Evolutionary conservation across 2,888 invertebrate species (phyloP).

Genomic region (Pyrocoelia pectoralis): DNA sequence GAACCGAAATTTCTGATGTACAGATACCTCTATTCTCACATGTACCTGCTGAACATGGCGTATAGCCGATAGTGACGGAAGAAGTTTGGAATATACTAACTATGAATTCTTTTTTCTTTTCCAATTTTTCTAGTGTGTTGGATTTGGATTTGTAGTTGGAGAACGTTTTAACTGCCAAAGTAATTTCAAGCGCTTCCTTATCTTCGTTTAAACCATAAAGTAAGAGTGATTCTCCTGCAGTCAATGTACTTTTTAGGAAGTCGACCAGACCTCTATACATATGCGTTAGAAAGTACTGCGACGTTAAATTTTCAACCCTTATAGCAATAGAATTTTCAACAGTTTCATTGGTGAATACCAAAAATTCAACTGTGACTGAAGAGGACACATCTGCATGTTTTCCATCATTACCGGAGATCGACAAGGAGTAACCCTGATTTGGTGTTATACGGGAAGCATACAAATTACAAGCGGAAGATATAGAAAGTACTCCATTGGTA

Average conservation of each 20-base stretch:
- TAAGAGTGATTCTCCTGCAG: constrained; percentile 69
- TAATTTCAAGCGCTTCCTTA: constrained; percentile 72
- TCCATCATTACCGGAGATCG: constrained; percentile 89
- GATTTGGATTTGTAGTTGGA: constrained; percentile 70
- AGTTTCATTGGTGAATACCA: constrained; percentile 80
- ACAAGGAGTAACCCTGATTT: constrained; percentile 77
- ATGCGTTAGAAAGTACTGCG: constrained; percentile 77
- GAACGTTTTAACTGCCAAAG: constrained; percentile 69
- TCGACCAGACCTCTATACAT: constrained; percentile 79
- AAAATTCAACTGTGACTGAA: constrained; percentile 83
- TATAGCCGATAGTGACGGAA: constrained; percentile 74
- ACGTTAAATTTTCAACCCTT: constrained; percentile 75
- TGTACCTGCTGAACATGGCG: constrained; percentile 75
- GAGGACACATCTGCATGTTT: constrained; percentile 87
- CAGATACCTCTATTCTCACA: constrained; percentile 85
- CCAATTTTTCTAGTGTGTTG: constrained; percentile 70
- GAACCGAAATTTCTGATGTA: constrained; percentile 73
- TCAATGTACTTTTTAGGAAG: constrained; percentile 72
- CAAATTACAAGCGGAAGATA: constrained; percentile 82
- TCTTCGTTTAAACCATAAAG: constrained; percentile 79
- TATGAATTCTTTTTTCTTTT: constrained; percentile 71
- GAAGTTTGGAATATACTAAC: constrained; percentile 68
- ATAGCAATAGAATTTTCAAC: constrained; percentile 85
- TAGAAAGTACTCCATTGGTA: constrained; percentile 67
- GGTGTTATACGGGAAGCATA: constrained; percentile 77